Evolutionary conservation across 2,888 invertebrate species (phyloP).

Genomic region (Agrochola lota): DNA sequence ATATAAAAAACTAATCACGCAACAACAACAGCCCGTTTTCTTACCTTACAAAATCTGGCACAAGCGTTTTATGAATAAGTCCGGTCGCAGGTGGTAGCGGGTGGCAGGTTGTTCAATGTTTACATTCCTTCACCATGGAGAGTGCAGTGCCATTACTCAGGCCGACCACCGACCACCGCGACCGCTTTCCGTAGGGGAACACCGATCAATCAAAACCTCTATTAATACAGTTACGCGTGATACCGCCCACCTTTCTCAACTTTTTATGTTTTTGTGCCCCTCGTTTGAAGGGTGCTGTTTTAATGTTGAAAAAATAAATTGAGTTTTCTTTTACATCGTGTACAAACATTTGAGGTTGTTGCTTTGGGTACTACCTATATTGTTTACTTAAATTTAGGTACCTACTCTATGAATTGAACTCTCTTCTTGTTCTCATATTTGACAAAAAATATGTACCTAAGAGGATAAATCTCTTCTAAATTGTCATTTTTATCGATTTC

Average conservation of each 20-base stretch:
- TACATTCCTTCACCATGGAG: constrained; percentile 88
- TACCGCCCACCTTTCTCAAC: constrained; percentile 57
- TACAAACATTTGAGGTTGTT: not conserved
- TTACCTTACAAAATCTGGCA: constrained; percentile 12
- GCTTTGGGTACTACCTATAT: not conserved
- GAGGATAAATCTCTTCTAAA: not conserved
- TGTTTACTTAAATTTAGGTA: not conserved
- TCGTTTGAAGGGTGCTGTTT: constrained; percentile 39
- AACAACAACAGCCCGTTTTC: not conserved
- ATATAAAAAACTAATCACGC: not conserved
- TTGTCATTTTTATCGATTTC: not conserved
- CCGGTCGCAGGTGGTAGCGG: constrained; percentile 49
- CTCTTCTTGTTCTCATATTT: not conserved
- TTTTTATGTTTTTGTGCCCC: constrained; percentile 42
- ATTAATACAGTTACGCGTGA: constrained; percentile 57
- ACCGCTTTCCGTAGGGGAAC: constrained; percentile 44
- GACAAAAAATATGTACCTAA: not conserved
- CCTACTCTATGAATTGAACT: not conserved
- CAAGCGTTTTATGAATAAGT: constrained; percentile 44
- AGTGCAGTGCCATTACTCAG: constrained; percentile 72
- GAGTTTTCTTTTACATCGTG: constrained; percentile 11
- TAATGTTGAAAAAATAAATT: constrained; percentile 38
- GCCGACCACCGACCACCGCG: constrained; percentile 25
- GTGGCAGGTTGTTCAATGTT: constrained; percentile 74
- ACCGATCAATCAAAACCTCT: constrained; percentile 73